Evolutionary conservation across 2,888 invertebrate species (phyloP).

Genomic region (Drosophila recens): DNA sequence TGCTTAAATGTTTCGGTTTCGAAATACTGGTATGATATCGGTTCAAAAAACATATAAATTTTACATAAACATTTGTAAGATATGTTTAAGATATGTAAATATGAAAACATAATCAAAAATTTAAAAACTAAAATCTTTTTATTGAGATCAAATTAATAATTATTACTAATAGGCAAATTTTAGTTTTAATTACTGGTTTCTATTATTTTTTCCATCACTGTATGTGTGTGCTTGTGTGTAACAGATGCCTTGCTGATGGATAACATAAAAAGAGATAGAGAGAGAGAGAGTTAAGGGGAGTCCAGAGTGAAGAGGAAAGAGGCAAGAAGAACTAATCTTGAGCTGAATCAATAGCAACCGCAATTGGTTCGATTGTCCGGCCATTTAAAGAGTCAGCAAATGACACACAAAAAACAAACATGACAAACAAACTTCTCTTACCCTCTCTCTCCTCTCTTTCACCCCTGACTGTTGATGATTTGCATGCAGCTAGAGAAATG

Average conservation of each 20-base stretch:
- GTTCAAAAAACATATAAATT: no score
- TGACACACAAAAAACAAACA: slow-evolving; percentile 44
- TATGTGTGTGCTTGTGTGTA: slow-evolving; percentile 30
- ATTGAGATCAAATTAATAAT: no score
- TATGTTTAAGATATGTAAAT: no score
- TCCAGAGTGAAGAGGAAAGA: neutral
- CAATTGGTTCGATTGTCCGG: slow-evolving; percentile 54
- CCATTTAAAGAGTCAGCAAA: slow-evolving; percentile 52
- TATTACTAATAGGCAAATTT: no score
- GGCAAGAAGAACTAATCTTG: slow-evolving; percentile 6
- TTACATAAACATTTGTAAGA: no score
- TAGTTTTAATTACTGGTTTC: no score
- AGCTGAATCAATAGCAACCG: slow-evolving; percentile 63
- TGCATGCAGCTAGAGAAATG: slow-evolving; percentile 44
- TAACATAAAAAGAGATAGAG: neutral
- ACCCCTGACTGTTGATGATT: slow-evolving; percentile 43
- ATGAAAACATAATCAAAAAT: no score
- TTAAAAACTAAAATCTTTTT: no score
- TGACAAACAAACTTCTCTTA: slow-evolving; percentile 5
- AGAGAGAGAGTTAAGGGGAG: neutral
- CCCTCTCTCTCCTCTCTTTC: neutral
- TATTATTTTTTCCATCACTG: neutral
- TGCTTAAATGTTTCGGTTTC: no score
- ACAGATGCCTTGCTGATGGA: slow-evolving; percentile 50
- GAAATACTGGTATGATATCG: no score